Conservation (phyloP, 2,797 vertebrate genomes). For the Mionectes olivaceus region DNA sequence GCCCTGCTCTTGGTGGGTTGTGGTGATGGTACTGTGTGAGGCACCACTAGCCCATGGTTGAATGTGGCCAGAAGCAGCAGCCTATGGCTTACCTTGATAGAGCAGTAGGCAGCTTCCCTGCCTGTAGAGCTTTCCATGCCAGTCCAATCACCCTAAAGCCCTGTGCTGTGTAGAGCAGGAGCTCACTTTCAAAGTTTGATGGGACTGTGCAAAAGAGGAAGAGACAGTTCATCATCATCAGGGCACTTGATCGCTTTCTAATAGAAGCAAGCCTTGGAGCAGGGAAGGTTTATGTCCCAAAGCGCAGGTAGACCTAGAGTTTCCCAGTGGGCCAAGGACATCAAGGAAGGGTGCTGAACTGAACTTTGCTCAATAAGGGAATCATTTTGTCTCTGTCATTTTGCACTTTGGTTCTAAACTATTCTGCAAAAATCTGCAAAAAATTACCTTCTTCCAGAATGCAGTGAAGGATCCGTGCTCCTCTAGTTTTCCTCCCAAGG, state of each 20-base stretch:
- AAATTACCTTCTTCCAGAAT: not conserved
- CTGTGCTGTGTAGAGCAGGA: conserved; percentile 77
- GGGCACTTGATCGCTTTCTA: not conserved
- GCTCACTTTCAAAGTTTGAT: conserved; percentile 70
- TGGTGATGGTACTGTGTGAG: not conserved
- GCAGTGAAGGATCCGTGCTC: not conserved
- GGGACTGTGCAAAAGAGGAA: conserved; percentile 75
- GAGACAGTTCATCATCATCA: not conserved
- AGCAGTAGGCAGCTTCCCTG: not conserved
- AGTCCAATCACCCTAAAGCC: conserved; percentile 83
- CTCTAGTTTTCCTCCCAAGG: not conserved
- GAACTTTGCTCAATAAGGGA: not conserved
- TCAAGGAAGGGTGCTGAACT: not conserved
- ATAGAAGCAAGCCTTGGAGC: not conserved
- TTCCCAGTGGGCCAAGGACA: not conserved
- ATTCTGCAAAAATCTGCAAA: not conserved
- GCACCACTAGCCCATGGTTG: not conserved
- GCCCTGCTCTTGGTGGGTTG: not conserved
- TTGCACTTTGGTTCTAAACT: not conserved
- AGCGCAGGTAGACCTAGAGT: not conserved
- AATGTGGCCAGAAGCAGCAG: not conserved
- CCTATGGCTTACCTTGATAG: conserved; percentile 68
- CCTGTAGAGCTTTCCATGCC: conserved; percentile 75
- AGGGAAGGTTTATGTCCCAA: not conserved
- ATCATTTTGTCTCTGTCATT: not conserved